Percentiles rank a stretch among this genome's conserved stretches.
phyloP scores from a whole-genome alignment of 2,797 vertebrate species.

The Semotilus atromaculatus region DNA sequence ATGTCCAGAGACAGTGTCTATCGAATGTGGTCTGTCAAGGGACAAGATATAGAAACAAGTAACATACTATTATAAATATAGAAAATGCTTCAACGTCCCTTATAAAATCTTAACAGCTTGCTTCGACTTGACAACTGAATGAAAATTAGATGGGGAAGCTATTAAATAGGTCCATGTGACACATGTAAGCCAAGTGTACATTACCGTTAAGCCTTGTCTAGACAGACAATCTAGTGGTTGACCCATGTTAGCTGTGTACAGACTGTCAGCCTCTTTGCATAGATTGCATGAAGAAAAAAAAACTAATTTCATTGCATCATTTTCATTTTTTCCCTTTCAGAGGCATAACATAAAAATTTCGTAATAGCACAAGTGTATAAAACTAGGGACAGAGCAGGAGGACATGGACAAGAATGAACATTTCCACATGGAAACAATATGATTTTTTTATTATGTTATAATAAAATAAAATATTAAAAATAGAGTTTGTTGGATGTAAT shows the following conservation, averaged over 20 bases:
- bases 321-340: background rate
- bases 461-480: background rate
- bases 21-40: background rate
- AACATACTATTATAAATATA: conserved; percentile 2
- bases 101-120: background rate
- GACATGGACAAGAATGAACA: background rate
- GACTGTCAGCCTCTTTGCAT: conserved; percentile 12
- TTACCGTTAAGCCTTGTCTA: conserved; percentile 30
- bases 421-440: no score
- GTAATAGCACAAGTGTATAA: background rate
- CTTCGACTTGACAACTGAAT: conserved; percentile 14
- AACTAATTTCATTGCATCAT: background rate
- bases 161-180: conserved; percentile 11
- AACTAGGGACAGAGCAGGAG: background rate
- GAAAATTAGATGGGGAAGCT: conserved; percentile 11
- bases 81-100: conserved; percentile 3
- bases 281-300: conserved; percentile 6
- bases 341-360: background rate
- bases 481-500: background rate
- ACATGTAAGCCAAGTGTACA: conserved; percentile 5
- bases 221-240: conserved; percentile 38
- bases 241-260: conserved; percentile 18
- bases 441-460: background rate
- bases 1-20: conserved; percentile 2
- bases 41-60: background rate